Conservation (phyloP, 1,140 invertebrate genomes). For the Drosophila sechellia region DNA sequence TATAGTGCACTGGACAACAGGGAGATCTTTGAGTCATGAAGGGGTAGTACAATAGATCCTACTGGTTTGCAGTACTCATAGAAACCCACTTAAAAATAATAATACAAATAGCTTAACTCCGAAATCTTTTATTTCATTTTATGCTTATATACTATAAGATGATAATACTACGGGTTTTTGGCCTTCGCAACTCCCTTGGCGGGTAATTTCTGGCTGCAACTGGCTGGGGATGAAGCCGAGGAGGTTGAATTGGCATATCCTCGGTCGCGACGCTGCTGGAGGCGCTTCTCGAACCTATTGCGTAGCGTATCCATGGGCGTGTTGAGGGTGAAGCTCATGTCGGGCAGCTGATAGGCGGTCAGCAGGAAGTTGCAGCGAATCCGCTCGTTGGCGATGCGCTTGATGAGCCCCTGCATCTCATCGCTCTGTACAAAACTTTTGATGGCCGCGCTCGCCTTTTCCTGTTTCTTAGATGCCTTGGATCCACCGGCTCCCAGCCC, state of each 20-base stretch:
- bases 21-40: too few relatives aligned
- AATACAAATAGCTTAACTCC: too few relatives aligned
- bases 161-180: neutral
- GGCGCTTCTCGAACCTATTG: too few relatives aligned
- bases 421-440: conserved; percentile 18
- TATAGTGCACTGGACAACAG: too few relatives aligned
- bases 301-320: conserved; percentile 13
- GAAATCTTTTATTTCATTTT: neutral
- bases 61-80: too few relatives aligned
- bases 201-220: conserved; percentile 2
- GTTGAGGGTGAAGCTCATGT: conserved; percentile 63
- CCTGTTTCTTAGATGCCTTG: conserved; percentile 2
- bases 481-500: neutral
- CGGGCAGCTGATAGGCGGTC: conserved; percentile 64
- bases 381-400: conserved; percentile 54
- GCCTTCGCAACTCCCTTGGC: conserved; percentile 12
- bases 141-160: neutral
- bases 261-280: neutral
- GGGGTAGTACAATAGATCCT: too few relatives aligned
- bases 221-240: neutral
- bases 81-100: too few relatives aligned
- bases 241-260: neutral
- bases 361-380: conserved; percentile 68
- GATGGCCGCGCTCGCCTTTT: conserved; percentile 11
- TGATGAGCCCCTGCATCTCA: conserved; percentile 38